phyloP scores from a whole-genome alignment of 2,113 vertebrate genomes.

The Trematomus loennbergii region DNA sequence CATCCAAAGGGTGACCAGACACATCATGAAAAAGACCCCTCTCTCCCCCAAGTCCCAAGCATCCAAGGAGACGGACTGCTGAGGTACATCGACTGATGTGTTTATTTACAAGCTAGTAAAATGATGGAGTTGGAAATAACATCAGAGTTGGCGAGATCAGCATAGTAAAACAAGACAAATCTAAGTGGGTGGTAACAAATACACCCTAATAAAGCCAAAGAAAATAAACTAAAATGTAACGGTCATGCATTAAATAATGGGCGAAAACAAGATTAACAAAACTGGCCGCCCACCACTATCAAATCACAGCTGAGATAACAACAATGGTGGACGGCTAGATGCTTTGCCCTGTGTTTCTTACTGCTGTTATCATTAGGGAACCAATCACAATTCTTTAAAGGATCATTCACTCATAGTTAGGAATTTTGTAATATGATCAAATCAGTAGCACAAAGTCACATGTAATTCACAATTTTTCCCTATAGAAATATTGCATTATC shows the following conservation, averaged over 20 bases:
- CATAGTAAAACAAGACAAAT: slow-evolving; percentile 25
- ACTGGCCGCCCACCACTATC: neutral
- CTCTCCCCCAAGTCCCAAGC: neutral
- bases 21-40: slow-evolving; percentile 4
- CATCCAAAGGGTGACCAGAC: neutral
- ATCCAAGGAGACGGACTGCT: slow-evolving; percentile 18
- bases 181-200: slow-evolving; percentile 33
- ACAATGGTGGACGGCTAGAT: neutral
- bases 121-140: slow-evolving; percentile 47
- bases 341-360: neutral
- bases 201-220: neutral
- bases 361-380: neutral
- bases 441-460: neutral
- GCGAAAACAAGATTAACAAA: slow-evolving; percentile 19
- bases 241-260: slow-evolving; percentile 28
- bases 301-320: slow-evolving; percentile 27
- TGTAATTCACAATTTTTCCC: slow-evolving; percentile 7
- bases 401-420: slow-evolving; percentile 11
- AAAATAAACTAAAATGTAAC: slow-evolving; percentile 9
- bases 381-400: neutral
- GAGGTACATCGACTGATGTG: slow-evolving; percentile 10
- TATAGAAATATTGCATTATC: neutral
- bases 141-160: slow-evolving; percentile 10
- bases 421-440: slow-evolving; percentile 9
- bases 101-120: slow-evolving; percentile 51